Conservation (phyloP, 2,113 vertebrate genomes). For the Panurus biarmicus region DNA sequence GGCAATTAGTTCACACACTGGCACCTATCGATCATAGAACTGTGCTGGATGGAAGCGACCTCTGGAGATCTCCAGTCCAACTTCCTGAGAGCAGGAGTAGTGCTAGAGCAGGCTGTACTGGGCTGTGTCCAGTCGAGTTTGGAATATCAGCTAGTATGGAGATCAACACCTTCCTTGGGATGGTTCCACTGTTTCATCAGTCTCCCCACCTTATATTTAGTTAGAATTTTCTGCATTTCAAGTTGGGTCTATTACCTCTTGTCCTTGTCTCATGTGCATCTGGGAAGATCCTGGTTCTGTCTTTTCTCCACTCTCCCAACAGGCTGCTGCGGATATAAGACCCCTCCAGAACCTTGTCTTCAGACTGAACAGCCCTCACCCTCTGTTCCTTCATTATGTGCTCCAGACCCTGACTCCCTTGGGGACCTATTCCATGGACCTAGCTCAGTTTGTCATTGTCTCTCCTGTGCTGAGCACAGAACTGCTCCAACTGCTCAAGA, state of each 20-base stretch:
- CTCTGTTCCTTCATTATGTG: not conserved
- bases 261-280: not conserved
- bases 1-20: not conserved
- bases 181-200: not conserved
- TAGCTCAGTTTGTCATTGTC: not conserved
- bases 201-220: not conserved
- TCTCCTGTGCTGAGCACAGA: not conserved
- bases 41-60: not conserved
- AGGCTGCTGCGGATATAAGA: not conserved
- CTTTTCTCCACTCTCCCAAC: not conserved
- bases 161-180: not conserved
- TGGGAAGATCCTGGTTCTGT: not conserved
- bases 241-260: not conserved
- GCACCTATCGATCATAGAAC: not conserved
- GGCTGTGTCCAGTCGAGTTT: not conserved
- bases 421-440: not conserved
- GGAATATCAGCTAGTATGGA: not conserved
- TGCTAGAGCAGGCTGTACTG: not conserved
- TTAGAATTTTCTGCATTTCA: not conserved
- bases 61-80: not conserved
- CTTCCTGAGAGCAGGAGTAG: not conserved
- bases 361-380: not conserved
- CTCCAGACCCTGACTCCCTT: not conserved
- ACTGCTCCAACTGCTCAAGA: not conserved
- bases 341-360: rapidly evolving